phyloP scores from a whole-genome alignment of 2,888 invertebrate species.

The Stenoptilia bipunctidactyla region DNA sequence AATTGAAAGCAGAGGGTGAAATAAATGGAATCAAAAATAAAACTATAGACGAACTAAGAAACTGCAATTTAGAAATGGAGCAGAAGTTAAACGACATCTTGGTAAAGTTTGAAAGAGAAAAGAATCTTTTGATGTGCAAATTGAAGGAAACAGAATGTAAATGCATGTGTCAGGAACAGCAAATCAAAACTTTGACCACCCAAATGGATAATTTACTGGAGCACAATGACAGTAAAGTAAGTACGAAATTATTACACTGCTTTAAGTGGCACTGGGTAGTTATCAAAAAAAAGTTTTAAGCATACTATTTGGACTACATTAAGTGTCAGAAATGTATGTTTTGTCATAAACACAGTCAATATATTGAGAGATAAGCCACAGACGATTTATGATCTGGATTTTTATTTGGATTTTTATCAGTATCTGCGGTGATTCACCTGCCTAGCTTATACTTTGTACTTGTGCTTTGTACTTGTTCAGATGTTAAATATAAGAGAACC shows the following conservation, averaged over 20 bases:
- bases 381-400: too few species aligned
- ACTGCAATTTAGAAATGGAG: conserved; percentile 39
- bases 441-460: too few species aligned
- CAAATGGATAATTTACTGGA: conserved; percentile 65
- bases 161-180: conserved; percentile 68
- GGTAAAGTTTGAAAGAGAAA: conserved; percentile 53
- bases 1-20: conserved; percentile 48
- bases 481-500: too few species aligned
- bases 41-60: conserved; percentile 37
- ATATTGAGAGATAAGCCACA: too few species aligned
- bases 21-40: conserved; percentile 44
- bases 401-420: too few species aligned
- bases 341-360: too few species aligned
- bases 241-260: conserved; percentile 15
- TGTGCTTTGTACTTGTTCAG: too few species aligned
- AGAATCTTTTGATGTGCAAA: conserved; percentile 55
- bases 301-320: too few species aligned
- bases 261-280: too few species aligned
- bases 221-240: conserved; percentile 33
- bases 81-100: conserved; percentile 39
- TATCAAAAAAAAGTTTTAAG: too few species aligned
- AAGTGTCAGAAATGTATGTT: too few species aligned
- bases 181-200: conserved; percentile 62
- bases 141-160: conserved; percentile 66
- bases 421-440: too few species aligned